Base-by-base conservation (phyloP, 2,113 vertebrate genomes). In the Toxotes chatareus region DNA sequence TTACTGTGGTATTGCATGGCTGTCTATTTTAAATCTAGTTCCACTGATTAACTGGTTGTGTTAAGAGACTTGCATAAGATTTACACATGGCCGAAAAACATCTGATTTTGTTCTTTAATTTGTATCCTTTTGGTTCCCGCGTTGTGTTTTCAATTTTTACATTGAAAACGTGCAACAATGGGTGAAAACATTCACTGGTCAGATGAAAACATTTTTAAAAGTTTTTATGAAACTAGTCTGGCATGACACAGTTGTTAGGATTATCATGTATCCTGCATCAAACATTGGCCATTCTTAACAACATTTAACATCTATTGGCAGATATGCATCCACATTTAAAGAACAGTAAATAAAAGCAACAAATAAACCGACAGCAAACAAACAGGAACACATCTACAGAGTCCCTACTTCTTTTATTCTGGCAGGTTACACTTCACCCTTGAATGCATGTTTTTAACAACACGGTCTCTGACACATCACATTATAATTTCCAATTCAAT, bases 241-340 rank as follows among this genome's bases (percentile, higher is more conserved):
- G 49, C 12, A 40, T 27, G 57, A 70, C 34, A 42, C 5, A 6
- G 27, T 85, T 55, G 19, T 84, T 60, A 3, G 8, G 27, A 36
- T 74, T 49, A 77, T 83, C 76, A 84, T 91, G 95, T 96, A 97
- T 98, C 98, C 98, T 96, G 97, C 98, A 99, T 96, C 95, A 97
- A 98, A 98, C 96, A 94, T 96, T 75, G 88, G 34, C 88, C 93
- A 94, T 93, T 94, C 93, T 94, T 94, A 96, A 97, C 95, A 96
- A 99, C 97, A 98, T 94, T 98, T 95, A 99, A 99, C 97, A 99
- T 97, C 96, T 96, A 98, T 94, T 93, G 91, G 94, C 92, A 95
- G 88, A 94, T 93, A 95, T 94, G 95, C 94, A 95, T 94, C 90
- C 93, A 96, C 95, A 94, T 95, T 95, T 93, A 95, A 91, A 93